A percentile compares a stretch with the other conserved stretches of the same genome.
phyloP scores from a whole-genome alignment of 2,797 vertebrate species.

The Sebastes hubbsi region DNA sequence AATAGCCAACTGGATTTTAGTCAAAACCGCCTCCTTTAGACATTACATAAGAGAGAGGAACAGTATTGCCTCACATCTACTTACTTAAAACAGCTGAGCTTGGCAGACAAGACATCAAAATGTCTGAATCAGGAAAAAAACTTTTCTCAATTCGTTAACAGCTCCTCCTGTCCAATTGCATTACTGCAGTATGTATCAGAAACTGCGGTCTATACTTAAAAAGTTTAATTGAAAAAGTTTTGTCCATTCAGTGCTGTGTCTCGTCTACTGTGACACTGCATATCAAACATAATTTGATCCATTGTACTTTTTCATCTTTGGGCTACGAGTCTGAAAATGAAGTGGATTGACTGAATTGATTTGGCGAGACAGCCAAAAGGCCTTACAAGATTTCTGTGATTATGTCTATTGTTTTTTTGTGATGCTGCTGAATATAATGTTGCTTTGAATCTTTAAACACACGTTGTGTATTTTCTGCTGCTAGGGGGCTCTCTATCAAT shows the following conservation, averaged over 20 bases:
- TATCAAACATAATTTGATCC: not conserved
- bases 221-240: slow-evolving; percentile 2
- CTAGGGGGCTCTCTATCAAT: too few species aligned
- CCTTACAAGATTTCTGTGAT: not conserved
- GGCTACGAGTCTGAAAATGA: not conserved
- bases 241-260: not conserved
- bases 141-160: not conserved
- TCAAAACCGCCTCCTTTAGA: not conserved
- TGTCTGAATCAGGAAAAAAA: not conserved
- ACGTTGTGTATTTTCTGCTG: too few species aligned
- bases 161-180: not conserved
- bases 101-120: not conserved
- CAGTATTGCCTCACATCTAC: not conserved
- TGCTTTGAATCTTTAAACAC: not conserved
- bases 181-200: not conserved
- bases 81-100: not conserved
- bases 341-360: slow-evolving; percentile 1
- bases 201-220: not conserved
- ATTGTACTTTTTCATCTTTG: not conserved
- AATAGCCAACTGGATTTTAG: slow-evolving; percentile 2
- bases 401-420: not conserved
- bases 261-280: slow-evolving; percentile 4
- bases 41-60: not conserved
- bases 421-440: not conserved
- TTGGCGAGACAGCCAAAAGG: not conserved